These are phyloP conservation scores for Cyanistes caeruleus DNA, from an alignment of 2,113 vertebrate genomes.

Conservation along the genomic window DNA sequence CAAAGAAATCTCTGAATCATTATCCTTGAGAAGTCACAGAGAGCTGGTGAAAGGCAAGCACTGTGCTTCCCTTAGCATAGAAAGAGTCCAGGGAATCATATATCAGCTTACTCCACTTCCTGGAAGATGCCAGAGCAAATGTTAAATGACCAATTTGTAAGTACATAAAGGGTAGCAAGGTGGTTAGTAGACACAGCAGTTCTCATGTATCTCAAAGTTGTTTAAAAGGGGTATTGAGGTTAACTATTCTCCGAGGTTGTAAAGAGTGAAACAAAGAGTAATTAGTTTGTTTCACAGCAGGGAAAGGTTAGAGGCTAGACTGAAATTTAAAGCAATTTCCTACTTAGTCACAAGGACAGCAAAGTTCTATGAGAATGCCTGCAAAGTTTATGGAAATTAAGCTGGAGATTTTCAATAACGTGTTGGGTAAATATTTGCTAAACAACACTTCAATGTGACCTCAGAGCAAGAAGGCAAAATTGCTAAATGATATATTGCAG, in stretches of 20 bases:
- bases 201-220: background rate
- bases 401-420: background rate
- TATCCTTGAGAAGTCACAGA: background rate
- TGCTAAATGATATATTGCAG: background rate
- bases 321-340: background rate
- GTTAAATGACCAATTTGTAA: background rate
- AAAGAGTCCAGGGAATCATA: background rate
- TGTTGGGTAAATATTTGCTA: background rate
- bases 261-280: background rate
- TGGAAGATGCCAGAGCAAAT: background rate
- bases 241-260: background rate
- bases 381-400: background rate
- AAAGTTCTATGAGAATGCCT: background rate
- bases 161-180: background rate
- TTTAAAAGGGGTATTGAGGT: background rate
- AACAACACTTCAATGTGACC: background rate
- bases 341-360: background rate
- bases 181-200: background rate
- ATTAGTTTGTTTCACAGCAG: background rate
- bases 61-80: background rate
- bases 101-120: background rate
- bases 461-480: background rate
- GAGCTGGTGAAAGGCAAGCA: background rate
- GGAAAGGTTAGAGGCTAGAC: background rate
- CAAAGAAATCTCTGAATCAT: background rate